Conservation (phyloP, 64 coral and sea anemone genomes). For the Trachythela sp. region DNA sequence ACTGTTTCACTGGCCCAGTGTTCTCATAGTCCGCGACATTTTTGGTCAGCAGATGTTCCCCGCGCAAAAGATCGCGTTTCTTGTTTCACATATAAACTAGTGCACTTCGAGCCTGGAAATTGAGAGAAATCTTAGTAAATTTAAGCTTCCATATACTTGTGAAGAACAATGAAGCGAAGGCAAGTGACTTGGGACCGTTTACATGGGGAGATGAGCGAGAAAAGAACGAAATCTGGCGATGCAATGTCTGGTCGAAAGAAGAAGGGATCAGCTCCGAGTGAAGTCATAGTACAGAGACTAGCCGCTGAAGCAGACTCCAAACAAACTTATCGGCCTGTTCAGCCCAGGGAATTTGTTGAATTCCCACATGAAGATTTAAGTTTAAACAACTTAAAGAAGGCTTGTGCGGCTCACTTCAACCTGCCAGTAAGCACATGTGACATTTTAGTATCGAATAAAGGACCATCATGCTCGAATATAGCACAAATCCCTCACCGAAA, state of each 20-base stretch:
- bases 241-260: not conserved
- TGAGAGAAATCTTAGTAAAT: not conserved
- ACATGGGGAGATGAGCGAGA: not conserved
- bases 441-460: slow-evolving; percentile 38
- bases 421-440: slow-evolving; percentile 37
- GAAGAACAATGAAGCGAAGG: not conserved
- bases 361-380: slow-evolving; percentile 25
- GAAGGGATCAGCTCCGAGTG: not conserved
- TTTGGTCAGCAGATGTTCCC: not conserved
- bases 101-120: not conserved
- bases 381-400: slow-evolving; percentile 34
- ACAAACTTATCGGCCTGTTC: slow-evolving; percentile 8
- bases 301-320: not conserved
- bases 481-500: slow-evolving; percentile 42
- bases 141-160: not conserved
- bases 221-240: not conserved
- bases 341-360: slow-evolving; percentile 22
- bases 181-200: not conserved
- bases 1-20: not conserved
- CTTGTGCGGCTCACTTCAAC: slow-evolving; percentile 34
- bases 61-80: not conserved
- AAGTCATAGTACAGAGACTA: slow-evolving; percentile 10
- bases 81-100: not conserved
- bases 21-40: not conserved
- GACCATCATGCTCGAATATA: slow-evolving; percentile 33